These are phyloP conservation scores for Tromatobia lineatoria DNA, from an alignment of 2,888 invertebrate species.

Conservation along the genomic window DNA sequence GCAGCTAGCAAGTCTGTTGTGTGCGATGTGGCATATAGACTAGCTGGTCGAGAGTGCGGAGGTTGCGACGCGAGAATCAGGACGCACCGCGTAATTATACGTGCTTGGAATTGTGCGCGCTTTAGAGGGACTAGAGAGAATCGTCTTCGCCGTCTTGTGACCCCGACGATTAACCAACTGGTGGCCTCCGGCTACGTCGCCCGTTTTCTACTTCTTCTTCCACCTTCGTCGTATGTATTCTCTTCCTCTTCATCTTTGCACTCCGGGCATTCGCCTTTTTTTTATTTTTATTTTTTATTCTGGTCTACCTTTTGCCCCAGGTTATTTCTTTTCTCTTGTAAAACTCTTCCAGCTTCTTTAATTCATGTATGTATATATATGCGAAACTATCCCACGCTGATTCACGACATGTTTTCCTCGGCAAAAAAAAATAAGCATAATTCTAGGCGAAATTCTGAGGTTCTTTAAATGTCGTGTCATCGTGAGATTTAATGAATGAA, in stretches of 20 bases:
- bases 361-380: constrained; percentile 1
- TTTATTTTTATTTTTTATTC: constrained; percentile 35
- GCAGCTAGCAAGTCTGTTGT: constrained; percentile 10
- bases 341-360: constrained; percentile 13
- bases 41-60: constrained; percentile 53
- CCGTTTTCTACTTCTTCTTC: constrained; percentile 72
- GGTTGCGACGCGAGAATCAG: constrained; percentile 67
- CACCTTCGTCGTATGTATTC: constrained; percentile 35
- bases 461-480: neutral
- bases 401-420: neutral
- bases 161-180: constrained; percentile 68
- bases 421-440: neutral
- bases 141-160: constrained; percentile 64
- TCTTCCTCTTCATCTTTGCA: constrained; percentile 48
- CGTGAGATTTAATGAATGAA: neutral
- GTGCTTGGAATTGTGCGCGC: constrained; percentile 68
- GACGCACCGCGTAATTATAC: constrained; percentile 69
- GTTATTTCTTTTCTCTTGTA: constrained; percentile 36
- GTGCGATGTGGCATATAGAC: neutral
- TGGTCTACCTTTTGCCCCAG: constrained; percentile 22
- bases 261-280: constrained; percentile 53
- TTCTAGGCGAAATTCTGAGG: constrained; percentile 9
- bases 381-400: constrained; percentile 36
- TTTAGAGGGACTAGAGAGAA: constrained; percentile 57
- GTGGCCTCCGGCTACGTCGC: constrained; percentile 72